Evolutionary conservation across 2,888 invertebrate genomes (phyloP).

Genomic region (Octodonta nipae): DNA sequence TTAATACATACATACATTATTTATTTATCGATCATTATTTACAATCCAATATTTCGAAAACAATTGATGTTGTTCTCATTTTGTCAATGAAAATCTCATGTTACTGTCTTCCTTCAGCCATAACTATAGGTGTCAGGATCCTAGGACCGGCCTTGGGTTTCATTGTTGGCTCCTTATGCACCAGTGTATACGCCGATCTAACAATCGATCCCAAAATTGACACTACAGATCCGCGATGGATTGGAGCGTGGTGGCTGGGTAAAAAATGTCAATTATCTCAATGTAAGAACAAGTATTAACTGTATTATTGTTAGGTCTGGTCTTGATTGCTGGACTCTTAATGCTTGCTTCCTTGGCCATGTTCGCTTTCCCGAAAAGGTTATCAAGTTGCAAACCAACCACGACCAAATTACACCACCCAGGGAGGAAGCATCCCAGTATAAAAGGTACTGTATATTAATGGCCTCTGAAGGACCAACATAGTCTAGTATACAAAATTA

Average conservation of each 20-base stretch:
- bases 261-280: conserved; percentile 12
- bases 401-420: conserved; percentile 30
- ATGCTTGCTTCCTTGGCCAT: conserved; percentile 73
- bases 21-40: too few species aligned
- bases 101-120: too few species aligned
- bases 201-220: conserved; percentile 59
- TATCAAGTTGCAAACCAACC: conserved; percentile 39
- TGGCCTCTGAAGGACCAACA: too few species aligned
- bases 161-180: conserved; percentile 77
- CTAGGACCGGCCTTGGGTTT: conserved; percentile 84
- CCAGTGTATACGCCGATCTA: conserved; percentile 73
- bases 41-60: too few species aligned
- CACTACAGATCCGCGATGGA: conserved; percentile 75
- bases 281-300: background rate
- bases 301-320: conserved; percentile 47
- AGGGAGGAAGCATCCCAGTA: conserved; percentile 36
- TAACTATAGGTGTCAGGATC: conserved; percentile 82
- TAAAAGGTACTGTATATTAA: conserved; percentile 32
- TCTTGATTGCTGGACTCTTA: conserved; percentile 71
- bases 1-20: background rate
- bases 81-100: too few species aligned
- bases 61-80: too few species aligned
- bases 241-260: conserved; percentile 96
- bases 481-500: too few species aligned
- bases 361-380: conserved; percentile 78